Evolutionary conservation across 2,888 invertebrate genomes (phyloP), one percentile per base, ranked within the genome.

Genomic region (Drosophila mimica): DNA sequence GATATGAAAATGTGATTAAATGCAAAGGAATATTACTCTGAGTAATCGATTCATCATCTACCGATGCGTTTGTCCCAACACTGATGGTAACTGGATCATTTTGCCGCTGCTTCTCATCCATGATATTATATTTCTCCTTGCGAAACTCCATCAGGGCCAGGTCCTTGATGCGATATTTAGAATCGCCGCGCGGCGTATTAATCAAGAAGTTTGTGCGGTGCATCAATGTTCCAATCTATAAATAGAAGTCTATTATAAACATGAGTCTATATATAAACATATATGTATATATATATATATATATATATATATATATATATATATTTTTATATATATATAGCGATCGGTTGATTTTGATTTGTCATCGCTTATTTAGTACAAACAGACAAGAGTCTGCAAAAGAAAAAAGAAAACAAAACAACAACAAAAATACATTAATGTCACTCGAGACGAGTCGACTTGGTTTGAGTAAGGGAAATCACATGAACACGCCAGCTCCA

Each of bases 171-270:
- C 79, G 86, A 66, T 77, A 92, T 28, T 75, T 53, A 0, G 54
- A 34, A 20, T 74, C 70, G 4, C 87, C 83, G 20, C 86, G 82
- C 11, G 75, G 69, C 4, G 90, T 91, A 49, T 91, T 81, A 28
- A 79, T 62, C 20, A 92, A 67, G 62, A 90, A 92, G 56, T 88
- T 80, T 5, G 89, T 86, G 3, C 83, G 84, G 20, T 74, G 63
- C 25, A 92, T 53, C 34, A 91, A 52, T 5, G 78, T 70, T 13
- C 91, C 92, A 70, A 92, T 83, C 92, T 92, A 38, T 51, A 62
- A 76, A 58, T 25, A 53, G 7, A 66, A 38, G 7, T 53, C 33
- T 15, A 6, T 57, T 38, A 31, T 2, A 28, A 46, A 40, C 17
- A 13, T 4, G n/a, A n/a, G 91, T 84, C 92, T 92, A 53, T 33